These are phyloP conservation scores for Tringa solitaria DNA, from an alignment of 2,113 vertebrate genomes.

Conservation along the genomic window DNA sequence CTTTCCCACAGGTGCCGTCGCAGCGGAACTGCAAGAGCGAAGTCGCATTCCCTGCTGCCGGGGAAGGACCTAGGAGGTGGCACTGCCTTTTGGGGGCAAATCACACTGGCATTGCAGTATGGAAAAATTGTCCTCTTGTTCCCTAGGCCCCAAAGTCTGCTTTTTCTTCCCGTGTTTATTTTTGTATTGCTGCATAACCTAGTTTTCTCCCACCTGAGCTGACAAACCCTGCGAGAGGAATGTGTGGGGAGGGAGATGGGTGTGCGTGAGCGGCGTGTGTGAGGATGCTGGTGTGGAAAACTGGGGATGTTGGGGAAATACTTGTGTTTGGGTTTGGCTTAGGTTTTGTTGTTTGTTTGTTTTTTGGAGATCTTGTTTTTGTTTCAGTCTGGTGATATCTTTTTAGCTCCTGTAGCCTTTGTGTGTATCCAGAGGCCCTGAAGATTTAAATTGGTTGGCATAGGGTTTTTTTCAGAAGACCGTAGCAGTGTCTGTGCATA, in stretches of 20 bases:
- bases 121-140: not conserved
- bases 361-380: not conserved
- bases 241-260: not conserved
- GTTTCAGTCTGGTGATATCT: not conserved
- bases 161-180: not conserved
- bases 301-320: not conserved
- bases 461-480: not conserved
- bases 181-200: not conserved
- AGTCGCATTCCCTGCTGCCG: not conserved
- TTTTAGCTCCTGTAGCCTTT: not conserved
- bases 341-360: not conserved
- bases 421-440: not conserved
- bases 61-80: not conserved
- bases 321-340: not conserved
- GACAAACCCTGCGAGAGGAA: not conserved
- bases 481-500: not conserved
- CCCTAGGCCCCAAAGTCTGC: not conserved
- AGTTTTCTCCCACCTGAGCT: not conserved
- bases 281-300: not conserved
- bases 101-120: not conserved
- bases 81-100: not conserved
- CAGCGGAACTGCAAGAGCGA: not conserved
- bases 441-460: not conserved
- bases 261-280: rapidly evolving
- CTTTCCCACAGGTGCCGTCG: not conserved